Evolutionary conservation across 1,140 invertebrate species (phyloP), one percentile per base, ranked within the genome.

Genomic region (Trichonephila inaurata): DNA sequence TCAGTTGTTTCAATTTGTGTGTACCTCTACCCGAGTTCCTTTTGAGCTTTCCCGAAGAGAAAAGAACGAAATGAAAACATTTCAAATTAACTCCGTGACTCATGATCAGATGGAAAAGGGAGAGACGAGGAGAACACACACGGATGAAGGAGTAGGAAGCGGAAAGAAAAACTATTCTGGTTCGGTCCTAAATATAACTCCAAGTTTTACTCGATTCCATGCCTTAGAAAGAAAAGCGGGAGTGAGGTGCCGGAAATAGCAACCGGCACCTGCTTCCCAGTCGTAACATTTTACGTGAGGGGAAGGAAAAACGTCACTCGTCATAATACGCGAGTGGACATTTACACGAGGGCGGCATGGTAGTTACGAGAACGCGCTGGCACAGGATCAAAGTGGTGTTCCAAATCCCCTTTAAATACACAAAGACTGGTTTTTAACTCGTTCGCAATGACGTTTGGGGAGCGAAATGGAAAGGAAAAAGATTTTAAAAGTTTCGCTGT

Each of bases 161-260:
- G n/a, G 69, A n/a, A 60, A 21, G 44, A 60, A 83, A 60, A 60
- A 83, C 81, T 83, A 83, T 83, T 83, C 51, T 58, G 19, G 81
- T 51, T 51, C 81, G 6, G 12, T 83, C 81, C 24, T 40, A 83
- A 51, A 83, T 51, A 83, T 83, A 83, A 58, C 81, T 44, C 7
- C 44, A n/a, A 51, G 40, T 60, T 83, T 83, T 58, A 58, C 81
- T 83, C 44, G 81, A 83, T 83, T 83, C 81, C 81, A 83, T 83
- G 81, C 81, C 81, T 83, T 83, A 83, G 81, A 83, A 83, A 83
- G 81, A 83, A 83, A 83, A 83, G 81, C 81, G 21, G 51, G 81
- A 83, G 81, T 21, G 51, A 12, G n/a, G 21, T 6, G 81, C 19
- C 81, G 51, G 81, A 60, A 83, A 83, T 83, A 83, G 81, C 51